phyloP scores from a whole-genome alignment of 2,888 invertebrate genomes.

The Tenthredo distinguenda region DNA sequence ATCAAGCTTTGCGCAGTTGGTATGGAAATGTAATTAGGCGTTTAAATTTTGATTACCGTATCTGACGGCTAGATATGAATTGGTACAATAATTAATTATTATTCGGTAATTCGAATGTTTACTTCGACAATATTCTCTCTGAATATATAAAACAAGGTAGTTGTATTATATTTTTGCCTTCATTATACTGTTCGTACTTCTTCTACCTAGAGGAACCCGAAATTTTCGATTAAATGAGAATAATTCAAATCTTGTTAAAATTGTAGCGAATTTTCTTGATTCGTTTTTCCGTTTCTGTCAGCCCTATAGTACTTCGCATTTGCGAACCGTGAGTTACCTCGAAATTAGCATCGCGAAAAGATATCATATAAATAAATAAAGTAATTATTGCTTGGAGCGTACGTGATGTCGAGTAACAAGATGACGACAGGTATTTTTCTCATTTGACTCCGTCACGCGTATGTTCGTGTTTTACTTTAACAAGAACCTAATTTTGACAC shows the following conservation, averaged over 20 bases:
- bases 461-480: constrained; percentile 1
- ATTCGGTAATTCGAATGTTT: background rate
- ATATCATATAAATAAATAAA: background rate
- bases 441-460: background rate
- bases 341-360: background rate
- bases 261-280: background rate
- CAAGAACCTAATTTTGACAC: constrained; percentile 15
- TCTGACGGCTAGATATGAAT: background rate
- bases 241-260: background rate
- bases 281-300: background rate
- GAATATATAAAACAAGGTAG: background rate
- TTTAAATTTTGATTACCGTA: constrained; percentile 14
- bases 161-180: background rate
- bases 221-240: background rate
- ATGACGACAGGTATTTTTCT: constrained; percentile 25
- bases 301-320: background rate
- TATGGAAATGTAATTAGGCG: constrained; percentile 34
- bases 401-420: constrained; percentile 4
- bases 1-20: constrained; percentile 17
- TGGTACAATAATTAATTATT: constrained; percentile 3
- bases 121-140: background rate
- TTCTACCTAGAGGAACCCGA: background rate
- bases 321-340: background rate
- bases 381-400: background rate
- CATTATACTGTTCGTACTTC: background rate